Evolutionary conservation across 92 coral and sea anemone genomes (phyloP), one percentile per base, ranked within the genome.

Genomic region (Zoanthus solanderi): DNA sequence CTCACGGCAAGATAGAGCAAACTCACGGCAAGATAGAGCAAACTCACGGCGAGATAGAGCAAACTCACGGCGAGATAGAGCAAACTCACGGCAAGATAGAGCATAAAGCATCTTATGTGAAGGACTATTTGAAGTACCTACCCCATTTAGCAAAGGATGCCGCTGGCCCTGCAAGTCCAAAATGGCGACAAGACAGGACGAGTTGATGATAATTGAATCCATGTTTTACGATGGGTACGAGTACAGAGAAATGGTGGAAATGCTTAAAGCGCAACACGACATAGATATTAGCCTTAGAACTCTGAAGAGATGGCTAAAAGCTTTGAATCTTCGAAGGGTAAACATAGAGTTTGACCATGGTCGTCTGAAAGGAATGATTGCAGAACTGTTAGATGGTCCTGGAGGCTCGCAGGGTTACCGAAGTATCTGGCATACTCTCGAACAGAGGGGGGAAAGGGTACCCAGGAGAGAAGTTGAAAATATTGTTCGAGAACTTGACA

Each of bases 391-490:
- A 78, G 83, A 78, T 78, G 83, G 83, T 78, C 83, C 83, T 31
- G 71, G 83, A 78, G 83, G 83, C 54, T 78, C 83, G 48, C 69
- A 78, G 69, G 83, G 83, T n/a, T 78, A 78, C 83, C 83, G 83
- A 78, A 78, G 83, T 78, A 78, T 78, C 83, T 78, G 83, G 83
- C 68, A 77, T 77, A 77, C 47, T 77, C 80, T 76, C 18, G 82
- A 76, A 76, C 82, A 76, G 82, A 53, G 82, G 18, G 82, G 66
- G 82, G 82, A 76, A 76, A 78, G 83, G 83, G 83, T 78, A 47
- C 84, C 87, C 63, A 82, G 91, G 88, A 91, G 90, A 34, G 88
- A 87, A 80, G 91, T 91, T n/a, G 91, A 87, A 67, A 77, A 87
- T 23, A 90, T 90, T 79, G 85, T 90, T 77, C 93, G 84, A 9